A percentile compares a stretch with the other conserved stretches of the same genome.
These are phyloP conservation scores for Carcharodon carcharias DNA, from an alignment of 2,797 vertebrate genomes.

Conservation along the genomic window DNA sequence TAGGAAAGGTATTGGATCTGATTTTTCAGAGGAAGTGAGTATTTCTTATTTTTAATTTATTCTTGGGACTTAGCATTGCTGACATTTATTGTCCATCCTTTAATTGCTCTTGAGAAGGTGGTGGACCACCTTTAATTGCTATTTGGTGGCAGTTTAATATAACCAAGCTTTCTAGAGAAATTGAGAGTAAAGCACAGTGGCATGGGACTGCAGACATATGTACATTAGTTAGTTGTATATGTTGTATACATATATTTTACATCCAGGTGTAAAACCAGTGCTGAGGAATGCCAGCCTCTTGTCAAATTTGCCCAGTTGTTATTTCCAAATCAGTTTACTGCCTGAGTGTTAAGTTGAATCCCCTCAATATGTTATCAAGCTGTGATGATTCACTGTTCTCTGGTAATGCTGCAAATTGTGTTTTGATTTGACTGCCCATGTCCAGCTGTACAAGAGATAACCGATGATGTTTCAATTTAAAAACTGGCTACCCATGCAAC, in stretches of 20 bases:
- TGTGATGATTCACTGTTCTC: not conserved
- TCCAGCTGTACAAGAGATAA: not conserved
- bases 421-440: not conserved
- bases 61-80: not conserved
- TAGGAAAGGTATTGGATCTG: not conserved
- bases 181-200: not conserved
- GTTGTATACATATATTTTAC: not conserved
- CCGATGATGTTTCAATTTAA: not conserved
- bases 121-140: not conserved
- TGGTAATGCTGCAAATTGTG: not conserved
- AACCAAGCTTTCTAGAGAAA: not conserved
- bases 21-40: not conserved
- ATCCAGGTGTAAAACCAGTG: not conserved
- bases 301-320: not conserved
- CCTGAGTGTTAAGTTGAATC: not conserved
- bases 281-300: not conserved
- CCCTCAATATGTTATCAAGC: not conserved
- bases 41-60: not conserved
- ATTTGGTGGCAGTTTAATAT: not conserved
- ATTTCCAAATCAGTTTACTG: not conserved
- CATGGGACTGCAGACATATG: not conserved
- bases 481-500: not conserved
- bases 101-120: not conserved
- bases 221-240: not conserved
- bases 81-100: not conserved